Evolutionary conservation across 2,113 vertebrate species (phyloP).

Genomic region (Mustelus asterias): DNA sequence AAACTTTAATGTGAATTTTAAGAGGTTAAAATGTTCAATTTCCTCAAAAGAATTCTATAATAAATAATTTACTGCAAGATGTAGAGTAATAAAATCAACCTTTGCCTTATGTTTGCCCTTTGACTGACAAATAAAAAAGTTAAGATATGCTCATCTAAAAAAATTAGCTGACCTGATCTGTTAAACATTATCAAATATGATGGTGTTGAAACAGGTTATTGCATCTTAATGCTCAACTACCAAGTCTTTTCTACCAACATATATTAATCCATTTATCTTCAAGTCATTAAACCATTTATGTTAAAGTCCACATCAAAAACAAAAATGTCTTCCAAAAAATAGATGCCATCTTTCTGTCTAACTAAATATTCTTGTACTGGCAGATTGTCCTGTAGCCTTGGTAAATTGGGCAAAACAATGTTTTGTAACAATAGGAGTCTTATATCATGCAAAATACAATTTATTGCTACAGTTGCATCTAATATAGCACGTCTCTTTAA

Average conservation of each 20-base stretch:
- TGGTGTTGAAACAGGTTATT: constrained; percentile 22
- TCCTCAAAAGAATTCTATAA: background rate
- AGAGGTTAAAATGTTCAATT: background rate
- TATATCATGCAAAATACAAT: background rate
- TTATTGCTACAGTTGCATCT: background rate
- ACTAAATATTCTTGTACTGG: background rate
- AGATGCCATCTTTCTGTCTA: background rate
- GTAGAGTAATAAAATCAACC: constrained; percentile 31
- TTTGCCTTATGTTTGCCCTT: constrained; percentile 24
- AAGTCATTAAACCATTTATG: background rate
- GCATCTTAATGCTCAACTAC: background rate
- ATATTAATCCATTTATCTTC: background rate
- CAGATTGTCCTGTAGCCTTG: background rate
- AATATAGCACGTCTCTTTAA: background rate
- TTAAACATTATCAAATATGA: constrained; percentile 35
- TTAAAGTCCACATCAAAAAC: background rate
- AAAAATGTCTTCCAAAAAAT: background rate
- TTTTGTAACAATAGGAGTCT: constrained; percentile 5
- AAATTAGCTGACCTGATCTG: constrained; percentile 14
- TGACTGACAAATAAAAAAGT: background rate
- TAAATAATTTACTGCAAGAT: constrained; percentile 18
- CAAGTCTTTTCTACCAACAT: background rate
- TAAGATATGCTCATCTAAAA: constrained; percentile 1
- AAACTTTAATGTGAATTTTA: background rate
- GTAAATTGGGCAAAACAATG: background rate